Evolutionary conservation across 2,113 vertebrate genomes (phyloP), one percentile per base, ranked within the genome.

Genomic region (Eurystomus gularis): DNA sequence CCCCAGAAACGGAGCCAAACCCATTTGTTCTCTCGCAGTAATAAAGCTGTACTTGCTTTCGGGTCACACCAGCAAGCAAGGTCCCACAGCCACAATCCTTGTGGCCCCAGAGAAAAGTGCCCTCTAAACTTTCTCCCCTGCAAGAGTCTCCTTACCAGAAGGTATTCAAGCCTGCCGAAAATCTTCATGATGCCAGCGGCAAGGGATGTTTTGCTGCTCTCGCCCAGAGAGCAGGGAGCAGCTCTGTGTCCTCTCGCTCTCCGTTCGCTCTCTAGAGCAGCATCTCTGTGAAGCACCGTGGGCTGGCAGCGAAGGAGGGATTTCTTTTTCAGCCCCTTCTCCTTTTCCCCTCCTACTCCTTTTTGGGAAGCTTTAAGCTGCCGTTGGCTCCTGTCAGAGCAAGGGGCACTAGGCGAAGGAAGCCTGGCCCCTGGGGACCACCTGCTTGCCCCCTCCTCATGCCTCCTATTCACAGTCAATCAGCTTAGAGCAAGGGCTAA

Each of bases 151-250:
- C 99, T 98, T 96, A 99, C 99, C 98, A 97, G 94, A 73, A 98
- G 97, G 82, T 98, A 97, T 68, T 98, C 97, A 52, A 98, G 97
- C 35, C 96, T 95, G 94, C 98, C 90, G 20, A 98, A 98, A 77
- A 99, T 98, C 98, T 98, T 99, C 98, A 99, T 98, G 93, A 5
- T 76, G 88, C 62, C 57, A 15, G 81, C 70, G 51, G 46, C 29
- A 6, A 55, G n/a, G 54, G 78, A 91, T 21, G 62, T 4, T 82
- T n/a, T 17, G 88, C 39, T 51, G 91, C 81, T 92, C 55, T 9
- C 15, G 76, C 61, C 70, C 18, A 3, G 70, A 37, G 33, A 82
- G 65, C 83, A n/a, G 61, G 64, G 62, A 82, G 68, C 90, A 72
- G 91, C 87, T 89, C 72, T 10, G 44, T 0, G 48, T 0, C 35